These are phyloP conservation scores for Dione vanillae DNA, from an alignment of 2,888 invertebrate species.

Conservation along the genomic window DNA sequence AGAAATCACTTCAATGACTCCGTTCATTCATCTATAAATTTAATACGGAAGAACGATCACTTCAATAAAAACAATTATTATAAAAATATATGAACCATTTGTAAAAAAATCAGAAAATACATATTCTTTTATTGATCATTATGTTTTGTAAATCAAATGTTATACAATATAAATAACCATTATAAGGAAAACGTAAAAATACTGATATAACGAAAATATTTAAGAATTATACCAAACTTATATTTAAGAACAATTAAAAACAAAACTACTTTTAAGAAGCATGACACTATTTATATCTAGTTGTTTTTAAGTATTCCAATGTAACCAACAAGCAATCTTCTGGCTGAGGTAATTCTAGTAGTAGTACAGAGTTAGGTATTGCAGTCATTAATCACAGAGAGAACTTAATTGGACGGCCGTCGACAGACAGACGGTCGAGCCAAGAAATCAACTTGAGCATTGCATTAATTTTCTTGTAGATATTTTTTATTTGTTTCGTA, in stretches of 20 bases:
- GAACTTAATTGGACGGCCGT: slow-evolving; percentile 73
- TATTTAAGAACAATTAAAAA: too few relatives aligned
- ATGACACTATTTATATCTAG: background rate
- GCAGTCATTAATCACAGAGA: slow-evolving; percentile 71
- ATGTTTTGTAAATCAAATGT: background rate
- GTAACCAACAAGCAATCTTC: slow-evolving; percentile 30
- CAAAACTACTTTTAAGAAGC: background rate
- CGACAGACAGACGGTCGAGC: slow-evolving; percentile 62
- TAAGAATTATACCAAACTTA: too few relatives aligned
- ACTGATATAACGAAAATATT: too few relatives aligned
- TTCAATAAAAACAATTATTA: background rate
- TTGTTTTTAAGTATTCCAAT: slow-evolving; percentile 21
- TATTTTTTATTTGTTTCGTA: slow-evolving; percentile 29
- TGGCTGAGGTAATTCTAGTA: slow-evolving; percentile 28
- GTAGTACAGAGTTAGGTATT: slow-evolving; percentile 52
- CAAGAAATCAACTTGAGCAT: slow-evolving; percentile 43
- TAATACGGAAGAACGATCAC: background rate
- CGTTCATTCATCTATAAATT: background rate
- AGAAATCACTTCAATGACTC: slow-evolving; percentile 10
- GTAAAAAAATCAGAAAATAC: background rate
- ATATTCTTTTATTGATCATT: background rate
- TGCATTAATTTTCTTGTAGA: slow-evolving; percentile 35
- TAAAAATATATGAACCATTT: slow-evolving; percentile 1
- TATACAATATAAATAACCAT: too few relatives aligned
- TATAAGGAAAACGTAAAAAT: too few relatives aligned